Evolutionary conservation across 1,140 invertebrate genomes (phyloP), one percentile per base, ranked within the genome.

Genomic region (Cotesia chilonis): DNA sequence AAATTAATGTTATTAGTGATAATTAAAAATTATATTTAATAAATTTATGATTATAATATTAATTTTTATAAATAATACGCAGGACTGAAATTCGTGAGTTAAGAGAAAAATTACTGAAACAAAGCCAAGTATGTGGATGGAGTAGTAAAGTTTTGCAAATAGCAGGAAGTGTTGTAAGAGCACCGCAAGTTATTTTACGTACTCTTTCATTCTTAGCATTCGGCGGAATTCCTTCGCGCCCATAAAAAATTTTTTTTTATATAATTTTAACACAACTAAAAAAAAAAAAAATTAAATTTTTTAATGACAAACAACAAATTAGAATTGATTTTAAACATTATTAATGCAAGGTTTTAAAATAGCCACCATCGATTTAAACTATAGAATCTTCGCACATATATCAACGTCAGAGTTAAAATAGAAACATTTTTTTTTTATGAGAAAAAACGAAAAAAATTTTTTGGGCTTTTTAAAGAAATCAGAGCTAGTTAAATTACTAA

Each of bases 81-180:
- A 87, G 85, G 59, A 52, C 60, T 41, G 81, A 87, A 75, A 37
- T 85, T 12, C 80, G 71, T 2, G 81, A 84, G 12, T 68, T 85
- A 9, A 78, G 68, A 55, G 82, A 84, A 54, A 78, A 74, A 59
- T 4, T 83, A 10, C 35, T 78, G 55, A 75, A 75, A 4, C 80
- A 83, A 55, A 80, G 81, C 3, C 76, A 82, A 41, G 79, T 82
- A 63, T 68, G 63, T 60, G 74, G 81, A 12, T 87, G 85, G 85
- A 80, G 83, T 51, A 82, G 73, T 38, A 77, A 78, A 72, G 76
- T 87, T 75, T 72, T 86, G 38, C 83, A 85, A 77, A 76, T 87
- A 47, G 84, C 84, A 35, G 84, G 81, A 52, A 84, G 74, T 52
- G 76, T 87, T 7, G 81, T 82, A 5, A 78, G 83, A 28, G 81